A percentile compares a stretch with the other conserved stretches of the same genome.
Conservation (phyloP, 1,140 invertebrate species). For the Plutomurus gul region DNA sequence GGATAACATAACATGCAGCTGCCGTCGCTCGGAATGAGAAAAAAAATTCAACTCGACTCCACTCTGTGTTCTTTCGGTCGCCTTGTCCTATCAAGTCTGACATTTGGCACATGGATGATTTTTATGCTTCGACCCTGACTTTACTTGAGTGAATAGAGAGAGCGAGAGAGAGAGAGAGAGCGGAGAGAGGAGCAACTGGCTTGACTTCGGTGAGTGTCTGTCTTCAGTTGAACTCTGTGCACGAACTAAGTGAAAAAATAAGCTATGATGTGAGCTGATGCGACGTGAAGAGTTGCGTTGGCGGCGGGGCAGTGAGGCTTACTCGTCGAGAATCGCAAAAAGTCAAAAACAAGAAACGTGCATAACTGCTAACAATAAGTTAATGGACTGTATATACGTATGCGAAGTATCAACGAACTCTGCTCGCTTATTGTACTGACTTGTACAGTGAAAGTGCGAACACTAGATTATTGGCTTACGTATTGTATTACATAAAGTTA, state of each 20-base stretch:
- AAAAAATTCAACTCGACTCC: background rate
- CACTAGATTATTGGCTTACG: too few species aligned
- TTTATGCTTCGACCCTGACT: constrained; percentile 45
- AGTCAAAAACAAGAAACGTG: background rate
- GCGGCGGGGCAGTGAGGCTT: too few species aligned
- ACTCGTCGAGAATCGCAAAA: background rate
- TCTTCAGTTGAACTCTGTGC: background rate
- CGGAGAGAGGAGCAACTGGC: too few species aligned
- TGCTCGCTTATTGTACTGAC: too few species aligned
- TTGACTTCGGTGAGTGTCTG: background rate
- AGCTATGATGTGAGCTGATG: background rate
- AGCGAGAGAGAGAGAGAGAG: too few species aligned
- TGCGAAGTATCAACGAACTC: too few species aligned
- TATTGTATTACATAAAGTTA: too few species aligned
- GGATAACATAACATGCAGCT: constrained; percentile 12
- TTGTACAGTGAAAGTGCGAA: too few species aligned
- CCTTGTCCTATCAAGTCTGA: constrained; percentile 42
- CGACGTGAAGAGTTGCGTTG: background rate
- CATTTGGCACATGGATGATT: constrained; percentile 53
- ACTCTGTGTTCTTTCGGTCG: background rate
- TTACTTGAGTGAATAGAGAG: background rate
- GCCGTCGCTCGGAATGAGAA: constrained; percentile 13
- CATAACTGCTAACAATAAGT: background rate
- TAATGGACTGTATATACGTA: too few species aligned
- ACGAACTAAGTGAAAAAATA: background rate